Percentiles rank a stretch among this genome's conserved stretches.
Evolutionary conservation across 1,140 invertebrate genomes (phyloP).

Genomic region (Bombus sylvicola): DNA sequence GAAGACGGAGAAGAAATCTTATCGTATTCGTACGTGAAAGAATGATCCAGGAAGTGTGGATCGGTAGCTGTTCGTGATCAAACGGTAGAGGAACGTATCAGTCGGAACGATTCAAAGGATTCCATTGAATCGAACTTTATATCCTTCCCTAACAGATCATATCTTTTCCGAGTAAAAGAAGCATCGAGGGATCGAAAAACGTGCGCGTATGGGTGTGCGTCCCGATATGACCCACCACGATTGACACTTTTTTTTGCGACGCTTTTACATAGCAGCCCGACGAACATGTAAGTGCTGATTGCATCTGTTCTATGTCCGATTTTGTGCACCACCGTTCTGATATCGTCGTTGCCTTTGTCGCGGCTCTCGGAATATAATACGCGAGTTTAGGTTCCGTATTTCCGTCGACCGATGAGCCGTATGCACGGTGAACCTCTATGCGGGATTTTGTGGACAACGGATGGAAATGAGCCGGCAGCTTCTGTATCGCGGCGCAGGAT

Average conservation of each 20-base stretch:
- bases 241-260: slow-evolving; percentile 45
- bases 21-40: background rate
- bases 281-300: slow-evolving; percentile 63
- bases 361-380: background rate
- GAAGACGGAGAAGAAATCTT: background rate
- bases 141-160: background rate
- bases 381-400: background rate
- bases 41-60: slow-evolving; percentile 40
- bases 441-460: background rate
- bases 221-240: slow-evolving; percentile 50
- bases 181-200: slow-evolving; percentile 19
- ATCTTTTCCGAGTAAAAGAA: background rate
- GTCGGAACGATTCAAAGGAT: background rate
- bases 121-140: slow-evolving; percentile 9
- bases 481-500: background rate
- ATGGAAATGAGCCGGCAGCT: background rate
- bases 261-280: slow-evolving; percentile 39
- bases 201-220: slow-evolving; percentile 41
- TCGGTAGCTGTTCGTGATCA: background rate
- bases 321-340: background rate
- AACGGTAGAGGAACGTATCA: background rate
- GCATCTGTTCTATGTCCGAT: background rate
- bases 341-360: background rate
- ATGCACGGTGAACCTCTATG: background rate
- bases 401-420: background rate